These are phyloP conservation scores for Thermophis baileyi DNA, from an alignment of 2,113 vertebrate species.

Conservation along the genomic window DNA sequence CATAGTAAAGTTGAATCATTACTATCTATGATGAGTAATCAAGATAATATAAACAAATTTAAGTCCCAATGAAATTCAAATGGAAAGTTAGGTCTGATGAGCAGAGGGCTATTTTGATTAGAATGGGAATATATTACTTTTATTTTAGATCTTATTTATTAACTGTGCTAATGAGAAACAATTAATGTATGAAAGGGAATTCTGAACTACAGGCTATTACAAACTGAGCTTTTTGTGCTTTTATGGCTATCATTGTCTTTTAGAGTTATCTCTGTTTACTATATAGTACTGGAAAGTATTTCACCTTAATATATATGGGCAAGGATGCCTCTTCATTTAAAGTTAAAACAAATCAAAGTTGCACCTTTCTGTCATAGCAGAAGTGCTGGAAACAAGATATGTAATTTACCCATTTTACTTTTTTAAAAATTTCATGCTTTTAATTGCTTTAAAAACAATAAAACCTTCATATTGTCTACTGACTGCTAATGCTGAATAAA, in stretches of 20 bases:
- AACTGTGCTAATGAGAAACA: background rate
- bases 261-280: background rate
- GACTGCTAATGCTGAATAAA: background rate
- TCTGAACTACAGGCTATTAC: background rate
- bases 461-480: background rate
- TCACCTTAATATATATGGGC: background rate
- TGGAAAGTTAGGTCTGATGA: background rate
- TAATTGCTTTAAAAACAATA: background rate
- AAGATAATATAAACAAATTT: background rate
- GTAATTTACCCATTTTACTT: background rate
- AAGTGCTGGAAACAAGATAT: background rate
- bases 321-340: background rate
- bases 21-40: background rate
- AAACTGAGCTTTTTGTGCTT: background rate
- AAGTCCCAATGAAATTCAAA: background rate
- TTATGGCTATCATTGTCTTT: background rate
- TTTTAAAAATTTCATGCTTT: no score
- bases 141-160: background rate
- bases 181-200: background rate
- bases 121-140: background rate
- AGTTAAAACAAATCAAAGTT: background rate
- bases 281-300: background rate
- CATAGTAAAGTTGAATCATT: background rate
- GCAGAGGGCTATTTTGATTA: background rate
- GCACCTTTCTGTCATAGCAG: background rate